These are phyloP conservation scores for Thyatira batis DNA, from an alignment of 2,888 invertebrate species.

Conservation along the genomic window DNA sequence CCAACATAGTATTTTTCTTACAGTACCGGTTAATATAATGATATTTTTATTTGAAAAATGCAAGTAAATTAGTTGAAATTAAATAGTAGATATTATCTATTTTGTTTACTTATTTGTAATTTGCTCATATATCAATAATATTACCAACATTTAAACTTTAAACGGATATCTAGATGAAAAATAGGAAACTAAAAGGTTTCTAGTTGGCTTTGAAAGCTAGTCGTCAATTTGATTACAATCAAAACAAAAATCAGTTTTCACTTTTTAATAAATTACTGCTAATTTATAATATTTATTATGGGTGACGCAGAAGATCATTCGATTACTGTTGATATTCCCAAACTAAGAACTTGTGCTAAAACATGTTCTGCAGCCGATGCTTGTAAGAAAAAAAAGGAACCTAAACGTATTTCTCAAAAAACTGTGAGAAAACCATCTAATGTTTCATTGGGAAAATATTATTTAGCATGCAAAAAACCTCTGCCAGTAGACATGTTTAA, in stretches of 20 bases:
- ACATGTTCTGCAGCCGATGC: constrained; percentile 9
- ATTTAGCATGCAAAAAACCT: constrained; percentile 36
- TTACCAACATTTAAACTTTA: too few species aligned
- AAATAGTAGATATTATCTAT: too few species aligned
- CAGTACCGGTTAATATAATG: background rate
- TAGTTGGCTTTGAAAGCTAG: background rate
- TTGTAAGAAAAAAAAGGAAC: constrained; percentile 21
- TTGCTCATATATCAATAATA: too few species aligned
- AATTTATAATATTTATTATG: constrained; percentile 14
- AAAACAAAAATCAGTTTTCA: background rate
- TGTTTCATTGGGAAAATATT: constrained; percentile 30
- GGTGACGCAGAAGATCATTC: constrained; percentile 38
- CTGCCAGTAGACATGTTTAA: constrained; percentile 36
- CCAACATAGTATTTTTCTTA: background rate
- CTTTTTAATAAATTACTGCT: background rate
- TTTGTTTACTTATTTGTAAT: background rate
- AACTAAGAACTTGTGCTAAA: constrained; percentile 28
- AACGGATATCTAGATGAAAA: too few species aligned
- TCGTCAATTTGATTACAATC: background rate
- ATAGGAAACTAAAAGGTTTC: background rate
- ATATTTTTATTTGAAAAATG: background rate
- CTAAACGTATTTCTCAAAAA: constrained; percentile 20
- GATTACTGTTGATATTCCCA: constrained; percentile 43
- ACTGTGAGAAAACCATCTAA: constrained; percentile 24
- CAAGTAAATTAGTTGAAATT: too few species aligned